Evolutionary conservation across 2,888 invertebrate species (phyloP), one percentile per base, ranked within the genome.

Genomic region (Chouioia cunea): DNA sequence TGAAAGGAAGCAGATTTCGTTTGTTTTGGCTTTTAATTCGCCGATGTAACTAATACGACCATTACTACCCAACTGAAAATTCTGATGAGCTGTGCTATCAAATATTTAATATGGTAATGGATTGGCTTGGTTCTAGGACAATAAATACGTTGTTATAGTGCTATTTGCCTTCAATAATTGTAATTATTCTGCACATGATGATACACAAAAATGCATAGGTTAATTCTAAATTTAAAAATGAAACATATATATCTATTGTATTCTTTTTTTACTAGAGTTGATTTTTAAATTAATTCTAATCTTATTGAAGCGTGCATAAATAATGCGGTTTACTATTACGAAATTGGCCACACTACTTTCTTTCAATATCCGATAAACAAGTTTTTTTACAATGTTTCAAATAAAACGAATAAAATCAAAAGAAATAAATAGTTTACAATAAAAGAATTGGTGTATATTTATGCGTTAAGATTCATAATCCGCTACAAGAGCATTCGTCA

Each of bases 41-140:
- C 23, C 50, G 64, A 18, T 53, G 64, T 59, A 59, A 59, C 58
- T 53, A 64, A 65, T 65, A 54, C 53, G 53, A 48, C 22, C 48
- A 44, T n/a, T 63, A n/a, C 56, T 64, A 53, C 50, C 27, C 6
- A 6, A 6, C 27, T 6, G 58, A 16, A 46, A 46, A n/a, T 20
- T 60, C 20, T 47, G 58, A 53, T 64, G 70, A 64, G 57, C 53
- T 64, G 64, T 70, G 59, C 58, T 70, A 59, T 59, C 58, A 70
- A 70, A 44, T 18, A 64, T 46, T 3, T 4, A 27, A 46, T 36
- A 18, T 58, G 62, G 53, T 47, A 47, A 60, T 54, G 2, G 27
- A 54, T 67, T 48, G 54, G 36, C 27, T 54, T 54, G 15, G 22
- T 15, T 53, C 53, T 20, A 1, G n/a, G 46, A 23, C 27, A 18